Evolutionary conservation across 2,888 invertebrate genomes (phyloP).

Genomic region (Nasonovia ribisnigri): DNA sequence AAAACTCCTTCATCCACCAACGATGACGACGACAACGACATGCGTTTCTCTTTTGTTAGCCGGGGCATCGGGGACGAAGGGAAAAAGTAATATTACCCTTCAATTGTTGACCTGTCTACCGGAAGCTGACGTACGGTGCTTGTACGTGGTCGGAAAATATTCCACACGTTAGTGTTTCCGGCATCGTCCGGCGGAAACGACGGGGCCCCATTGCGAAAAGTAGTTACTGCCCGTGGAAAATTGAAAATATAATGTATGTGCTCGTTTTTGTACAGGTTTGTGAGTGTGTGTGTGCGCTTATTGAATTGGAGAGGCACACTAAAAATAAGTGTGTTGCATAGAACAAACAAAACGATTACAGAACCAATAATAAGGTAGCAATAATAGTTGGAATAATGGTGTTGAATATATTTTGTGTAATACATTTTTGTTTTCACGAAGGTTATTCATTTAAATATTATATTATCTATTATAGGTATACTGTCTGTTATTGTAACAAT

Average conservation of each 20-base stretch:
- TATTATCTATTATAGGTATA: background rate
- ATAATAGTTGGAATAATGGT: background rate
- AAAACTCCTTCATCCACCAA: background rate
- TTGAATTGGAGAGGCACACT: background rate
- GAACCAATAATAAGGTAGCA: background rate
- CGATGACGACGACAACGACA: conserved; percentile 9
- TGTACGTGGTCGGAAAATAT: conserved; percentile 51
- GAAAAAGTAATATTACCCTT: conserved; percentile 50
- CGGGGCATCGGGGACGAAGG: background rate
- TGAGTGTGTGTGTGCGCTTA: background rate
- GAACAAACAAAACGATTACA: conserved; percentile 4
- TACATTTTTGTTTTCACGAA: background rate
- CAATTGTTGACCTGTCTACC: conserved; percentile 54
- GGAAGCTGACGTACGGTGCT: conserved; percentile 30
- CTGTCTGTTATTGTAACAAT: too few relatives aligned
- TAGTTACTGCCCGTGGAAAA: conserved; percentile 52
- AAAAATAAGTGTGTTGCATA: conserved; percentile 1
- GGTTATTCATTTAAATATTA: background rate
- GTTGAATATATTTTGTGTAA: background rate
- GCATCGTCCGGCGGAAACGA: conserved; percentile 44
- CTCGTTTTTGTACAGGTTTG: background rate
- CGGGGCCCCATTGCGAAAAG: conserved; percentile 25
- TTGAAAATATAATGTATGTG: conserved; percentile 45
- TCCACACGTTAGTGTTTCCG: conserved; percentile 42
- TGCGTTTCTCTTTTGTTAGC: conserved; percentile 48